Base-by-base conservation (phyloP, 2,888 invertebrate genomes). In the Meiosimyza decipiens region DNA sequence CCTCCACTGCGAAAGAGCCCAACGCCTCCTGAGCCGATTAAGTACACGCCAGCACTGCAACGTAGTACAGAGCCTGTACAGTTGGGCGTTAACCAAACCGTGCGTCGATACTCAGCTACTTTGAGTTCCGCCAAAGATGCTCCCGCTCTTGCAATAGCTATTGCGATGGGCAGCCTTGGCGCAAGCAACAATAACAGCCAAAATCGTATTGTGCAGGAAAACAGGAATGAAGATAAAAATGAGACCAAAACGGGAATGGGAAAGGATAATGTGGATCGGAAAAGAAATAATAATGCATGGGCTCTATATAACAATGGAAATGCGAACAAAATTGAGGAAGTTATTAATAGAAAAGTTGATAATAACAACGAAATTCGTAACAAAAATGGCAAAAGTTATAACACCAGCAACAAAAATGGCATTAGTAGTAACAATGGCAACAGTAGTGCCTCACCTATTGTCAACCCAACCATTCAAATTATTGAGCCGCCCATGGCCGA, bases 1-100 rank as follows among this genome's bases (percentile, higher is more conserved):
- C 15, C 66, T 1, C 75, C 75, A 1, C 54, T 78, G 4, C 77
- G 78, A 0, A 82, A 80, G 47, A 82, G 81, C 74, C 80, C 82
- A 0, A 83, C 83, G 3, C 69, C 75, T 47, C 82, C 82, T 15
- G 80, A 81, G 9, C 77, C 79, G 33, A 84, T 81, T 2, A 82
- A 81, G 18, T 77, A 76, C 0, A 83, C 85, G 0, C 76, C 81
- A 6, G 86, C 84, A 9, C 74, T 86, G 50, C 82, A 83, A 60
- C 81, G 86, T 16, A 86, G 86, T 62, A 82, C 85, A 3, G 86
- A 86, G 65, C 84, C 86, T 6, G 83, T 81, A 0, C 77, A 83
- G 7, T 63, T 85, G 15, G 82, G 80, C 1, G 82, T 80, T 1
- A 84, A 82, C 74, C 84, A 84, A 71, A 75, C 80, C 22, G 82